Evolutionary conservation across 2,797 vertebrate species (phyloP).

Genomic region (Cossypha heuglini): DNA sequence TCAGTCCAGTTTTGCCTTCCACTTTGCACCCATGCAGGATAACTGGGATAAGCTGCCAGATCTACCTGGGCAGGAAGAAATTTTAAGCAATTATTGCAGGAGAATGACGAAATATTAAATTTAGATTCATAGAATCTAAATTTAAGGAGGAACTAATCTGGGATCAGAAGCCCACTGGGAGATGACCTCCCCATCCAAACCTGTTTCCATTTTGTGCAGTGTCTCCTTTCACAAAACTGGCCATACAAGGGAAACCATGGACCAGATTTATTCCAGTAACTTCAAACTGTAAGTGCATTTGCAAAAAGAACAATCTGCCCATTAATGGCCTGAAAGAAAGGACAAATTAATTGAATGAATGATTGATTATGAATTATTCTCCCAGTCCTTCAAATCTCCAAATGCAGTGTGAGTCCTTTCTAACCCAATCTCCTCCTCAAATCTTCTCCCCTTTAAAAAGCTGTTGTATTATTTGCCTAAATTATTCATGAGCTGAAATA

Average conservation of each 20-base stretch:
- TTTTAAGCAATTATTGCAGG: background rate
- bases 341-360: constrained; percentile 42
- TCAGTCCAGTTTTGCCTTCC: background rate
- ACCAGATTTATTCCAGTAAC: constrained; percentile 40
- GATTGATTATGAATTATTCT: constrained; percentile 26
- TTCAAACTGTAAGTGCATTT: constrained; percentile 34
- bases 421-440: background rate
- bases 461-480: constrained; percentile 68
- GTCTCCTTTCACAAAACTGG: background rate
- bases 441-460: constrained; percentile 33
- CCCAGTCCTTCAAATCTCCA: background rate
- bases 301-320: background rate
- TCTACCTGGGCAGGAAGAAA: background rate
- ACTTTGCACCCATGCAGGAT: background rate
- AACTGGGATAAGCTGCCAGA: background rate
- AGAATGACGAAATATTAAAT: background rate
- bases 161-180: background rate
- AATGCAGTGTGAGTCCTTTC: constrained; percentile 11
- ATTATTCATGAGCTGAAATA: constrained; percentile 74
- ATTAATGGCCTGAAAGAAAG: constrained; percentile 30
- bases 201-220: background rate
- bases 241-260: background rate
- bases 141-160: background rate
- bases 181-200: background rate
- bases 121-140: background rate